Base-by-base conservation (phyloP, 2,113 vertebrate species). In the Pangasianodon hypophthalmus region DNA sequence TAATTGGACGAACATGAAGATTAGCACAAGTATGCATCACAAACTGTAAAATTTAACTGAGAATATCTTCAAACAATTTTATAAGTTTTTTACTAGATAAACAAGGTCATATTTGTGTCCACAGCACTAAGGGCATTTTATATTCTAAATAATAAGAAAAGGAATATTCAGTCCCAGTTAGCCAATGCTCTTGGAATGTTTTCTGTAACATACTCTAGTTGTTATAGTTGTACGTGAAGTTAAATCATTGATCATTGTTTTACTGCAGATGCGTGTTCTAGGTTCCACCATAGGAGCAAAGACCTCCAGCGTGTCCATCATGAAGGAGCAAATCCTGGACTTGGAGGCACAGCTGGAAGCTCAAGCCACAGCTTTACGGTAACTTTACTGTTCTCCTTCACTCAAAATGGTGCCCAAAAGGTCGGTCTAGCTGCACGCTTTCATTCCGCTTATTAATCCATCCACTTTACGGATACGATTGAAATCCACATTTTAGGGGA, bases 291-390 rank as follows among this genome's bases (percentile, higher is more conserved):
- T 96, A 58, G 93, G 88, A 41, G 91, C 95, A 37, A 94, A 90
- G 81, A 93, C 94, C 90, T 94, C 94, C 90, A 97, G 73, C 89
- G 92, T 97, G 86, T 94, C 96, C 0, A 89, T 96, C 90, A 90
- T 97, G 95, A 97, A 96, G 90, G 96, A 97, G 89, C 96, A 96
- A 67, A 96, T 99, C 89, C 91, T 93, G 91, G 96, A 95, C 88
- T 95, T 98, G 92, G 96, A 98, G 95, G 96, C 95, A 73, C 96
- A 98, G 92, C 93, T 98, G 95, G 96, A 96, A 93, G 93, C 95
- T 93, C 96, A 96, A 93, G 95, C 96, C 92, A 95, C 96, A 95
- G 95, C 97, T 91, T 94, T 98, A 60, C 97, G 96, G 98, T 99
- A 96, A 52, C 86, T 16, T 3, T n/a, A n/a, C 52, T 29, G 26